Conservation (phyloP, 1,140 invertebrate genomes). For the Trachymyrmex septentrionalis region DNA sequence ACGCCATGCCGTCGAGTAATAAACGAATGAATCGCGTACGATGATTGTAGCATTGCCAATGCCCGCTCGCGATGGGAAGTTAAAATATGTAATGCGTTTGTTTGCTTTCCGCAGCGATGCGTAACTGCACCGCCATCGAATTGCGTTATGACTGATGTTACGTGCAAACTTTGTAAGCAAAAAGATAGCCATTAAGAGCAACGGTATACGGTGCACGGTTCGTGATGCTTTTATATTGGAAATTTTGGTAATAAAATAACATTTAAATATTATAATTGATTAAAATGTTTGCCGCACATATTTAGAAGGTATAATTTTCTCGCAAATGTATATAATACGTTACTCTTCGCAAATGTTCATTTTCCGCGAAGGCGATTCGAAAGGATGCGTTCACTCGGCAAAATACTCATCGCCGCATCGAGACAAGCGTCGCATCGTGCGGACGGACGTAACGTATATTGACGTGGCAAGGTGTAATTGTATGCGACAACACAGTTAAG, state of each 20-base stretch:
- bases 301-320: not conserved
- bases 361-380: constrained; percentile 13
- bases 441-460: not conserved
- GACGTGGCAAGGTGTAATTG: constrained; percentile 23
- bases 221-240: not conserved
- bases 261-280: constrained; percentile 7
- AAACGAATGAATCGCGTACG: constrained; percentile 5
- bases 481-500: constrained; percentile 18
- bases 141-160: constrained; percentile 18
- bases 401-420: constrained; percentile 13
- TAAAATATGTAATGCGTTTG: constrained; percentile 42
- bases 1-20: not conserved
- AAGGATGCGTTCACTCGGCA: constrained; percentile 34
- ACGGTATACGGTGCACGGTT: not conserved
- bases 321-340: not conserved
- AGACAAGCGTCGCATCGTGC: not conserved
- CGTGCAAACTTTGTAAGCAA: constrained; percentile 7
- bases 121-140: not conserved
- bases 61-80: not conserved
- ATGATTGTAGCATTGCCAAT: constrained; percentile 9
- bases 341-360: not conserved
- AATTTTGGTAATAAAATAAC: constrained; percentile 5
- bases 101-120: constrained; percentile 24
- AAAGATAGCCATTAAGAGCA: not conserved
- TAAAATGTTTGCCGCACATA: not conserved